Percentiles rank a stretch among this genome's conserved stretches.
phyloP scores from a whole-genome alignment of 2,888 invertebrate species.

The Nysson spinosus region DNA sequence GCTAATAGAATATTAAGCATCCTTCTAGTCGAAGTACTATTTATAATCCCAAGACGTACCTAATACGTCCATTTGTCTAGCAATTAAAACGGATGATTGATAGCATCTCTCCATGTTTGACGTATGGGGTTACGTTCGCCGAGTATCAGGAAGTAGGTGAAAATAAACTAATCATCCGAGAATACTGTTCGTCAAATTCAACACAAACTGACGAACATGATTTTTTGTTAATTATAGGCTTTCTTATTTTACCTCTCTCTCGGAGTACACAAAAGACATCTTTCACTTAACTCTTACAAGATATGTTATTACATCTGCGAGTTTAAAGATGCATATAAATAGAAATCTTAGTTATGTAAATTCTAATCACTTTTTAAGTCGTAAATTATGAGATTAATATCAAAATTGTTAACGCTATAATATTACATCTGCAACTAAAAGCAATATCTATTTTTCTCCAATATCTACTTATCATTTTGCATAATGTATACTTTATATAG shows the following conservation, averaged over 20 bases:
- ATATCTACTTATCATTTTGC: slow-evolving; percentile 45
- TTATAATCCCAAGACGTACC: slow-evolving; percentile 60
- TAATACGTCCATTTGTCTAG: slow-evolving; percentile 69
- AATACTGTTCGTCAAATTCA: slow-evolving; percentile 12
- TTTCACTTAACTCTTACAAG: no score
- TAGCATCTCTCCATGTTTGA: slow-evolving; percentile 55
- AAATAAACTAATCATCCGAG: slow-evolving; percentile 33
- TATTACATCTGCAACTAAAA: slow-evolving; percentile 14
- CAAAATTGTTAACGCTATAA: no score
- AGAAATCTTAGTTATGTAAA: no score
- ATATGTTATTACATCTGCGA: no score
- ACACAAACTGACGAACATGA: neutral
- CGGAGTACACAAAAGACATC: neutral
- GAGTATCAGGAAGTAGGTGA: slow-evolving; percentile 42
- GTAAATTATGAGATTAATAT: no score
- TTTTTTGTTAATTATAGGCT: neutral
- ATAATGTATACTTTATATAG: slow-evolving; percentile 30
- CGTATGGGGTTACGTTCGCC: slow-evolving; percentile 45
- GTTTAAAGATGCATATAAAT: no score
- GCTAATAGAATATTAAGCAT: slow-evolving; percentile 66
- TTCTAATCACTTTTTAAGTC: no score
- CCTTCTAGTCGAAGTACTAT: slow-evolving; percentile 41
- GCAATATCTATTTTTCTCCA: slow-evolving; percentile 39
- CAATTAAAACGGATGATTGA: slow-evolving; percentile 71
- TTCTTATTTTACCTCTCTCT: neutral